Evolutionary conservation across 2,797 vertebrate genomes (phyloP).

Genomic region (Limosa lapponica): DNA sequence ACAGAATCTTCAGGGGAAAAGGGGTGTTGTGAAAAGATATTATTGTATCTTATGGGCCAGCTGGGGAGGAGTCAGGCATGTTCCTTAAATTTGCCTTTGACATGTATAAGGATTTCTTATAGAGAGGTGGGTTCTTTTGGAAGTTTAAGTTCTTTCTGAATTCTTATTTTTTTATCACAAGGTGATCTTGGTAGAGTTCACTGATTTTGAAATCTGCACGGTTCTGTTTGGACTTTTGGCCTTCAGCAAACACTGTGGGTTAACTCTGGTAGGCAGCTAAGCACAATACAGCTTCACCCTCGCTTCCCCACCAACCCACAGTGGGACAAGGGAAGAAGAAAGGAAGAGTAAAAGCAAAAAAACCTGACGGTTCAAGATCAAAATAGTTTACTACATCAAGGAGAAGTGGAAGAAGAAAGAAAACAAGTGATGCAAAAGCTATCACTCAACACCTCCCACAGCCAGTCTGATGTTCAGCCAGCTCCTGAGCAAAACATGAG

Average conservation of each 20-base stretch:
- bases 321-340: neutral
- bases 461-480: neutral
- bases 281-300: fast-evolving
- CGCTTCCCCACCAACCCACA: neutral
- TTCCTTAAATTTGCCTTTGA: neutral
- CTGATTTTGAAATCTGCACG: neutral
- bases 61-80: neutral
- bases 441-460: neutral
- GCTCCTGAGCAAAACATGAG: neutral
- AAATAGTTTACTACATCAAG: neutral
- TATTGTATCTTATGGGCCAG: neutral
- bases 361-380: neutral
- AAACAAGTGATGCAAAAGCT: neutral
- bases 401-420: neutral
- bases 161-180: neutral
- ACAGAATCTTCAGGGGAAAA: neutral
- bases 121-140: neutral
- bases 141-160: neutral
- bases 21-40: neutral
- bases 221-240: neutral
- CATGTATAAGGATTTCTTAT: neutral
- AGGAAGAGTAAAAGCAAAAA: neutral
- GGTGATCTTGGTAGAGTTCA: neutral
- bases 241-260: neutral
- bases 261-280: neutral